Percentiles rank a stretch among this genome's conserved stretches.
phyloP scores from a whole-genome alignment of 1,140 invertebrate species.

The Harlomillsia oculata region DNA sequence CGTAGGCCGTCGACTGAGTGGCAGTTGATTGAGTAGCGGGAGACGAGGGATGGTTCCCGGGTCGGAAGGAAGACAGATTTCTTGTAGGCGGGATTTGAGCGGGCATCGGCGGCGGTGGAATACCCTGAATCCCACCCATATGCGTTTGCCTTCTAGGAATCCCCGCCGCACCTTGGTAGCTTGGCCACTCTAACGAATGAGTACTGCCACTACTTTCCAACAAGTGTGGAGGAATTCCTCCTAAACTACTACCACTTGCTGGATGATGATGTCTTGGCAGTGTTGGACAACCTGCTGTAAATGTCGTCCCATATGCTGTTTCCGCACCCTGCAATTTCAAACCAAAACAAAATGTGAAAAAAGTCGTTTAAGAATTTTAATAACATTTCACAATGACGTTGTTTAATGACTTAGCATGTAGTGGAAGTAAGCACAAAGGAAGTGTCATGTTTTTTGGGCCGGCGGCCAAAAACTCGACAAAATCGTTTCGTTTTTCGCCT shows the following conservation, averaged over 20 bases:
- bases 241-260: constrained; percentile 1
- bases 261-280: constrained; percentile 27
- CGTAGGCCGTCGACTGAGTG: constrained; percentile 13
- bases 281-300: constrained; percentile 31
- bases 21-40: not conserved
- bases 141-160: constrained; percentile 9
- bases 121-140: not conserved
- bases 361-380: no score
- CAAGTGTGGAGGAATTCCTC: not conserved
- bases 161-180: constrained; percentile 27
- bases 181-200: constrained; percentile 32
- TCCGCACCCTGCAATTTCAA: constrained; percentile 30
- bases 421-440: no score
- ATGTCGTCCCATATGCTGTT: constrained; percentile 25
- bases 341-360: no score
- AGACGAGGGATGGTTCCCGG: no score
- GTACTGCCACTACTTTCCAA: constrained; percentile 11
- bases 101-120: constrained; percentile 10
- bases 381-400: no score
- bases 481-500: no score
- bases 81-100: not conserved
- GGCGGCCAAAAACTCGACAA: no score
- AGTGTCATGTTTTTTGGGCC: no score
- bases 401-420: no score
- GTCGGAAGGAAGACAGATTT: constrained; percentile 11